phyloP scores from a whole-genome alignment of 1,140 invertebrate genomes.

The Drosophila bocki region DNA sequence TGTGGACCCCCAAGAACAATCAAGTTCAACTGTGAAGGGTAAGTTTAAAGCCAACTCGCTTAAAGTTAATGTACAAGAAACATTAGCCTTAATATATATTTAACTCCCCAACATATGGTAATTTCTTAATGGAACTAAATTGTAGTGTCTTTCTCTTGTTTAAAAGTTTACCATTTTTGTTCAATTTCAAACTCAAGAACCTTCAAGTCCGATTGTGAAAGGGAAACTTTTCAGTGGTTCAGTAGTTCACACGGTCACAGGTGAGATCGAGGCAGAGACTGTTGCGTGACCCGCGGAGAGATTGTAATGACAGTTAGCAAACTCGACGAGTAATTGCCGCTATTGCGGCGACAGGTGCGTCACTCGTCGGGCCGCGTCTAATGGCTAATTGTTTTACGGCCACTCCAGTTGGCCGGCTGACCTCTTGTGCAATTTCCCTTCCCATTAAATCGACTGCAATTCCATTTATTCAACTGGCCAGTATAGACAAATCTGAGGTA shows the following conservation, averaged over 20 bases:
- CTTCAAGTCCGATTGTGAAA: slow-evolving; percentile 7
- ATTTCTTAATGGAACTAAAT: background rate
- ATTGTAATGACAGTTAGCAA: slow-evolving; percentile 55
- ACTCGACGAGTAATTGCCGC: slow-evolving; percentile 62
- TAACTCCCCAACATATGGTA: background rate
- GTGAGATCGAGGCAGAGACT: slow-evolving; percentile 2
- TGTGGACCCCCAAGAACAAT: slow-evolving; percentile 38
- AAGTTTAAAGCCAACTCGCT: slow-evolving; percentile 10
- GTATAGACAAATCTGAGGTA: background rate
- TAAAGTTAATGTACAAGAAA: slow-evolving; percentile 3
- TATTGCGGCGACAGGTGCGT: slow-evolving; percentile 54
- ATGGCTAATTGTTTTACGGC: slow-evolving; percentile 65
- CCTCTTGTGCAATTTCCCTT: slow-evolving; percentile 76
- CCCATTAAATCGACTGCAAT: slow-evolving; percentile 27
- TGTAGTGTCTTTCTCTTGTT: background rate
- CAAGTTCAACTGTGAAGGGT: slow-evolving; percentile 36
- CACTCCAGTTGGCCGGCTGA: slow-evolving; percentile 39
- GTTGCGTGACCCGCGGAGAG: slow-evolving; percentile 59
- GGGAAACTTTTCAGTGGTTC: slow-evolving; percentile 17
- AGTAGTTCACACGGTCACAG: slow-evolving; percentile 32
- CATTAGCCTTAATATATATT: background rate
- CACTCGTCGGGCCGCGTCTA: slow-evolving; percentile 50
- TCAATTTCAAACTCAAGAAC: background rate
- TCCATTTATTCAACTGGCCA: slow-evolving; percentile 1
- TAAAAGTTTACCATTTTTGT: background rate